Percentiles rank a stretch among this genome's conserved stretches.
Evolutionary conservation across 1,140 invertebrate species (phyloP).

Genomic region (Patella vulgata): DNA sequence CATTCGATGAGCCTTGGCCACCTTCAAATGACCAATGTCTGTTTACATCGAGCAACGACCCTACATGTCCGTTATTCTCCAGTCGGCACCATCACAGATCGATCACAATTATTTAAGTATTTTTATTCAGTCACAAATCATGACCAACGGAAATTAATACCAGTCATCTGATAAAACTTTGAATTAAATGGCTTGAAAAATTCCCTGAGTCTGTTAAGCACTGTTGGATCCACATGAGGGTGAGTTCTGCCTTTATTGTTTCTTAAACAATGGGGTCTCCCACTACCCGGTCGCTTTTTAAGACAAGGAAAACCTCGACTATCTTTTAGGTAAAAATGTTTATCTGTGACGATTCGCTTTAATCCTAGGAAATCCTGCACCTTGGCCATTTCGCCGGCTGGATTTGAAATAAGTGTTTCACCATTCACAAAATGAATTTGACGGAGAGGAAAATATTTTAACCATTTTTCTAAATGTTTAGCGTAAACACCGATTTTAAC

Average conservation of each 20-base stretch:
- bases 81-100: too few relatives aligned
- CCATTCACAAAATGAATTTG: slow-evolving; percentile 87
- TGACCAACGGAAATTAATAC: slow-evolving; percentile 13
- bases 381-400: slow-evolving; percentile 81
- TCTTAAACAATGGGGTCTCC: slow-evolving; percentile 48
- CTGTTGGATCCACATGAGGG: slow-evolving; percentile 49
- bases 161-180: slow-evolving; percentile 42
- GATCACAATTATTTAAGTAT: too few relatives aligned
- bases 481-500: slow-evolving; percentile 85
- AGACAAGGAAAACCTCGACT: slow-evolving; percentile 62
- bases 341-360: slow-evolving; percentile 82
- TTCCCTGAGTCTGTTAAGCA: slow-evolving; percentile 56
- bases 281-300: slow-evolving; percentile 60
- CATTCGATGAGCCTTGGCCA: too few relatives aligned
- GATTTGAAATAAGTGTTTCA: slow-evolving; percentile 83
- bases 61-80: too few relatives aligned
- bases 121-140: too few relatives aligned
- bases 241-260: slow-evolving; percentile 63
- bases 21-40: too few relatives aligned
- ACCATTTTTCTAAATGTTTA: slow-evolving; percentile 81
- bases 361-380: slow-evolving; percentile 87
- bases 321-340: slow-evolving; percentile 70
- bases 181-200: slow-evolving; percentile 60
- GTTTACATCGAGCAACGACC: too few relatives aligned
- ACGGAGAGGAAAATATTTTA: slow-evolving; percentile 78